A percentile compares a stretch with the other conserved stretches of the same genome.
Evolutionary conservation across 1,140 invertebrate species (phyloP).

Genomic region (Drosophila prosaltans): DNA sequence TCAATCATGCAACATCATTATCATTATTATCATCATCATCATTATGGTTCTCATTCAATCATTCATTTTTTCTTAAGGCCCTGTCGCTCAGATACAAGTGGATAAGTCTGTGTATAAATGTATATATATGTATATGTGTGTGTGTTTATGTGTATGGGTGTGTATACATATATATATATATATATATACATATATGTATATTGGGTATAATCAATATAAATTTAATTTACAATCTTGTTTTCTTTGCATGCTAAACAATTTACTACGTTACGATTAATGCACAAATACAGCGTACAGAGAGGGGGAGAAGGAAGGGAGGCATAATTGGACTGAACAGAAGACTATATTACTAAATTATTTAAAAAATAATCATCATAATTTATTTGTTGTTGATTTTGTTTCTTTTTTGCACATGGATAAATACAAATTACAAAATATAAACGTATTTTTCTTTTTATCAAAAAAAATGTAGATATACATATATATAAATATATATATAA

Average conservation of each 20-base stretch:
- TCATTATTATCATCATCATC: conserved; percentile 11
- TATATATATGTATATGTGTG: conserved; percentile 20
- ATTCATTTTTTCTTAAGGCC: conserved; percentile 65
- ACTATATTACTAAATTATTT: conserved; percentile 19
- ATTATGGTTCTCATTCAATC: conserved; percentile 62
- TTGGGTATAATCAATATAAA: conserved; percentile 30
- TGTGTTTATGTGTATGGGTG: conserved; percentile 38
- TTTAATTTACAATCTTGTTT: conserved; percentile 40
- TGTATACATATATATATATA: conserved; percentile 6
- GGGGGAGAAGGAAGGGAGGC: background rate
- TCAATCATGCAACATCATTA: conserved; percentile 15
- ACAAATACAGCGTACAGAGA: background rate
- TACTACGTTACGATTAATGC: conserved; percentile 23
- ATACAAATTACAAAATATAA: conserved; percentile 77
- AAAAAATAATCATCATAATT: conserved; percentile 81
- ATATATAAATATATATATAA: conserved; percentile 59
- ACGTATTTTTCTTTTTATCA: conserved; percentile 49
- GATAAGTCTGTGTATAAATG: conserved; percentile 36
- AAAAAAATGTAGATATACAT: conserved; percentile 69
- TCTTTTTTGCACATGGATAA: conserved; percentile 69
- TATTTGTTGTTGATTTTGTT: conserved; percentile 45
- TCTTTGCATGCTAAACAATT: conserved; percentile 59
- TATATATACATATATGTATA: conserved; percentile 25
- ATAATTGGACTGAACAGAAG: background rate
- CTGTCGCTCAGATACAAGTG: conserved; percentile 76